Base-by-base conservation (phyloP, 2,113 vertebrate species). In the Apeltes quadracus region DNA sequence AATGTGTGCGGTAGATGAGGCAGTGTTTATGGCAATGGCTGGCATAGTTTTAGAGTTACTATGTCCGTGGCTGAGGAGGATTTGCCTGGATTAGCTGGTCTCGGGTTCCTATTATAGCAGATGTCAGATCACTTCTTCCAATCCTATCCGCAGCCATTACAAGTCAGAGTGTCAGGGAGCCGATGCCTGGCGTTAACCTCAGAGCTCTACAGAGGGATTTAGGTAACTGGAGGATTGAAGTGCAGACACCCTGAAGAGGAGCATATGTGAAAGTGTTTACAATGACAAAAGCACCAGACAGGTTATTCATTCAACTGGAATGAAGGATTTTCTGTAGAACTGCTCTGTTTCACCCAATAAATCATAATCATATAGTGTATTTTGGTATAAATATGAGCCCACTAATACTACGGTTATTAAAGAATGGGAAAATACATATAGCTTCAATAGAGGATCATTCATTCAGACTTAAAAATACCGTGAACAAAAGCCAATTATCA, bases 41-140 rank as follows among this genome's bases (percentile, higher is more conserved):
- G n/a, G 3, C 5, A 5, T 38, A 5, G 23, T 65, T 72, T 23
- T 27, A 16, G 12, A 18, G 5, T 56, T 27, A 25, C 34, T 23
- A 11, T 0, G 23, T 20, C 46, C 20, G 0, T 48, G 22, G 18
- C 38, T 48, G 25, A 53, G 43, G 43, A 32, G 55, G 39, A 56
- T 18, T 36, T 78, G 59, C 50, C 66, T 56, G 56, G 75, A 75
- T 83, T 78, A 83, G 13, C 22, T 62, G 10, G 5, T 46, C 29
- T 67, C 0, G 5, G 11, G 23, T 57, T 57, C 54, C 27, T 50
- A 12, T 54, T 43, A 59, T 51, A 75, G 72, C 46, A 50, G 54
- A 54, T 36, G 20, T 10, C 39, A 53, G 55, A 61, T 76, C 64
- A 34, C 43, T 63, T 63, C 34, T 32, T 53, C 44, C 18, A 74